Base-by-base conservation (phyloP, 2,797 vertebrate species). In the Chiroxiphia lanceolata region DNA sequence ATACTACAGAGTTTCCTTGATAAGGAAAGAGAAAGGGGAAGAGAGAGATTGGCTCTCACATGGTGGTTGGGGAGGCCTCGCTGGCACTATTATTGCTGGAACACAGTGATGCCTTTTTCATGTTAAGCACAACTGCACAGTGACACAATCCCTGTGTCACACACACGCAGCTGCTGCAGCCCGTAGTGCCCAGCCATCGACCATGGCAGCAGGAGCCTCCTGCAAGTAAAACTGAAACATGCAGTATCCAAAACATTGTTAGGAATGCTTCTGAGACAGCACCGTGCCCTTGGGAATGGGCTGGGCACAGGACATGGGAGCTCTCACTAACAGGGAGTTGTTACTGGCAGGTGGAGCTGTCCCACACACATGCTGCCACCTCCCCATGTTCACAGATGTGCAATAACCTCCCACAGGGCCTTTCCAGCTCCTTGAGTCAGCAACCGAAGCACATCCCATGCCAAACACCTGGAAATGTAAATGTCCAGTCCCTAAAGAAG, bases 201-300 rank as follows among this genome's bases (percentile, higher is more conserved):
- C 18, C 25, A 5, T 0, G 3, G 14, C 53, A 17, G 23, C 3
- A 27, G 70, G 31, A 71, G 45, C 50, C 45, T 2, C 29, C 67
- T 54, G 3, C 19, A 1, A 11, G 50, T 47, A 69, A 7, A 2
- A 4, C 0, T 20, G n/a, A 16, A 48, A 48, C 21, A 2, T 1
- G 6, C 4, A 5, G 16, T 1, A 7, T 1, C n/a, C 22, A 6
- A 20, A 36, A 2, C 0, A 10, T 0, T 1, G 0, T 1, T 3
- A 14, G 63, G n/a, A 63, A 7, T 2, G 3, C 8, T 48, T 15
- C 48, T 1, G 11, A 56, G 51, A 25, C n/a, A 29, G 26, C 3
- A 1, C 12, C 13, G 0, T 0, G 6, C 25, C 2, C 2, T 5
- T 14, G 9, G 54, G 34, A 33, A 2, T 0, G 4, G 22, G 27